These are phyloP conservation scores for Chiroxiphia lanceolata DNA, from an alignment of 2,797 vertebrate species.

Conservation along the genomic window DNA sequence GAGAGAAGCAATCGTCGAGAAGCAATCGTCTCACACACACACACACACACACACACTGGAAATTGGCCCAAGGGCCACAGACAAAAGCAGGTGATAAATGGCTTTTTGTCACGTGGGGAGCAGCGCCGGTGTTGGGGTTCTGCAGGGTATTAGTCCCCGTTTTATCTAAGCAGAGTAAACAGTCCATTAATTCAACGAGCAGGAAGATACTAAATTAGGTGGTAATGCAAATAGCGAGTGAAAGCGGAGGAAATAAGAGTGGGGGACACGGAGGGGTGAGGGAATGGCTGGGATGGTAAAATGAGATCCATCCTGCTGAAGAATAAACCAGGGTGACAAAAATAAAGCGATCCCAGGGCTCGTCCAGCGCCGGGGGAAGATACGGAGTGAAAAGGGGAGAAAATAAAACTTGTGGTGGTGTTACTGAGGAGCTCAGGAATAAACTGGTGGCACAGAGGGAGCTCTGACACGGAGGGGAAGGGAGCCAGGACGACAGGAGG, in stretches of 20 bases:
- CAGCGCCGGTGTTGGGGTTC: neutral
- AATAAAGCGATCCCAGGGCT: neutral
- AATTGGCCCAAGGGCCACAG: constrained; percentile 51
- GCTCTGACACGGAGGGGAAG: neutral
- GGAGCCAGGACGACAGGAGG: neutral
- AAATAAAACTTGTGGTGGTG: neutral
- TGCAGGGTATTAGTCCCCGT: constrained; percentile 16
- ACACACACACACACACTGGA: neutral
- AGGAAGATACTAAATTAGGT: constrained; percentile 55
- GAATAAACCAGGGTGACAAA: neutral
- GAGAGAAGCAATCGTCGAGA: constrained; percentile 23
- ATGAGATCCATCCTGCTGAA: neutral
- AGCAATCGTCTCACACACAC: constrained; percentile 40
- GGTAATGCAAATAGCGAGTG: constrained; percentile 41
- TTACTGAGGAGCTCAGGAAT: neutral
- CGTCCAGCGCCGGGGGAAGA: neutral
- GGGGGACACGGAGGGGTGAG: constrained; percentile 24
- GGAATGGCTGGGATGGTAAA: constrained; percentile 1
- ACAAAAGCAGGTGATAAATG: constrained; percentile 39
- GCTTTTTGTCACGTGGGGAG: neutral
- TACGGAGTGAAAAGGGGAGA: neutral
- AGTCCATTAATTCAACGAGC: constrained; percentile 54
- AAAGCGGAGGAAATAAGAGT: constrained; percentile 48
- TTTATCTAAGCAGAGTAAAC: constrained; percentile 27
- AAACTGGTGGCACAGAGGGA: neutral